Conservation (phyloP, 2,797 vertebrate genomes). For the Miichthys miiuy region DNA sequence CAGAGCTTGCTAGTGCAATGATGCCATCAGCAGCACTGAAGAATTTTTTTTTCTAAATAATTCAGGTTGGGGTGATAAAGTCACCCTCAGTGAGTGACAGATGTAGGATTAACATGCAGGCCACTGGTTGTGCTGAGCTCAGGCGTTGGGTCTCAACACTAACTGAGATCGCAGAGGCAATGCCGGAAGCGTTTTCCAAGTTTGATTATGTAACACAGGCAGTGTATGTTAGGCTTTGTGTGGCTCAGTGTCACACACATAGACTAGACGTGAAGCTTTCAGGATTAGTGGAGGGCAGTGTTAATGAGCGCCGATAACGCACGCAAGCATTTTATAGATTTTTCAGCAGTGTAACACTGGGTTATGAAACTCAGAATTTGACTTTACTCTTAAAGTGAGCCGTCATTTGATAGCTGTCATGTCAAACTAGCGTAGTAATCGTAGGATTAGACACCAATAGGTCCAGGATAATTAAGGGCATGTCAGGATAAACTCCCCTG, state of each 20-base stretch:
- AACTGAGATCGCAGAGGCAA: conserved; percentile 56
- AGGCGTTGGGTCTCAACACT: conserved; percentile 54
- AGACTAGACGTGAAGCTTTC: conserved; percentile 50
- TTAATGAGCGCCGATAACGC: conserved; percentile 40
- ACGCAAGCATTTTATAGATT: conserved; percentile 15
- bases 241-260: conserved; percentile 38
- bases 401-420: conserved; percentile 38
- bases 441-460: conserved; percentile 48
- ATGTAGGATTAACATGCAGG: conserved; percentile 68
- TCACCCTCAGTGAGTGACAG: conserved; percentile 64
- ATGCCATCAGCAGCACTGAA: conserved; percentile 11
- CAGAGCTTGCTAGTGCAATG: neutral
- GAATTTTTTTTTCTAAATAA: conserved; percentile 53
- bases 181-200: conserved; percentile 47
- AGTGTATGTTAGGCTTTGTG: conserved; percentile 38
- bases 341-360: conserved; percentile 22
- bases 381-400: conserved; percentile 29
- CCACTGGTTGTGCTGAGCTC: conserved; percentile 68
- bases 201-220: conserved; percentile 62
- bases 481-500: conserved; percentile 50
- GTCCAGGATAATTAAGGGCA: conserved; percentile 59
- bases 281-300: conserved; percentile 44
- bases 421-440: conserved; percentile 31
- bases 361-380: conserved; percentile 25
- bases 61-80: conserved; percentile 63